Conservation (phyloP, 2,113 vertebrate species). For the Oreocharis arfaki region DNA sequence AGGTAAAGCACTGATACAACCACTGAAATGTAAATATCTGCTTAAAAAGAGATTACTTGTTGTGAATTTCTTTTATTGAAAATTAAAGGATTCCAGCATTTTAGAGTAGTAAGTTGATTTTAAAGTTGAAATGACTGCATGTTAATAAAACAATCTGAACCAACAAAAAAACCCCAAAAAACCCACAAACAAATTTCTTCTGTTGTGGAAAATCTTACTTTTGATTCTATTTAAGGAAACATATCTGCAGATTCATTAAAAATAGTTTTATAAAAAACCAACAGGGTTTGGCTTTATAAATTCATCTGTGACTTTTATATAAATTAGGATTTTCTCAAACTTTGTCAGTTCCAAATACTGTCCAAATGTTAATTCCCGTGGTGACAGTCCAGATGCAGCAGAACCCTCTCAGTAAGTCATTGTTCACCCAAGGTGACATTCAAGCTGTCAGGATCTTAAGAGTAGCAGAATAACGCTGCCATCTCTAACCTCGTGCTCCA, state of each 20-base stretch:
- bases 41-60: background rate
- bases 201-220: background rate
- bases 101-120: background rate
- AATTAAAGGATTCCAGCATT: background rate
- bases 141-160: background rate
- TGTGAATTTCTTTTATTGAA: background rate
- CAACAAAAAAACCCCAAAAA: background rate
- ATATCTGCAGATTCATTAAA: background rate
- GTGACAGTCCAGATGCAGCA: background rate
- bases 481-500: background rate
- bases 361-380: background rate
- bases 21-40: background rate
- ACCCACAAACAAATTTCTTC: background rate
- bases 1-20: background rate
- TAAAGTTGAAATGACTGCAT: background rate
- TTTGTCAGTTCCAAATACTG: background rate
- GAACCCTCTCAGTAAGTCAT: background rate
- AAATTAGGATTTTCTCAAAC: background rate
- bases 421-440: conserved; percentile 44
- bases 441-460: background rate
- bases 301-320: background rate
- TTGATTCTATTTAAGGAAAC: background rate
- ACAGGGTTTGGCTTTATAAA: background rate
- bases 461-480: background rate
- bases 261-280: background rate